Conservation (phyloP, 2,888 invertebrate genomes). For the Drosophila planitibia region DNA sequence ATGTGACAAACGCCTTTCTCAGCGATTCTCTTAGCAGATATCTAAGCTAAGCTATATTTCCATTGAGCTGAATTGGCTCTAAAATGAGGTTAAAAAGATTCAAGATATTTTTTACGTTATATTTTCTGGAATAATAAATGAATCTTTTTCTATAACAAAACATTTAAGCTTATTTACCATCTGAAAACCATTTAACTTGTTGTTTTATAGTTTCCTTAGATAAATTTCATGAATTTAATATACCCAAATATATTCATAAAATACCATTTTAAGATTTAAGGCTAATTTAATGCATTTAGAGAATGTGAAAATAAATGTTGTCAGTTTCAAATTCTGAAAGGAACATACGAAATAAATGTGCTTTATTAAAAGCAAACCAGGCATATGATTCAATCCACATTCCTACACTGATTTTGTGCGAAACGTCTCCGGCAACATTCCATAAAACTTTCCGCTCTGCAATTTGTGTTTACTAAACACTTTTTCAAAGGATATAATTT, state of each 20-base stretch:
- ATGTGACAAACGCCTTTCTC: background rate
- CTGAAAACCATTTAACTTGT: background rate
- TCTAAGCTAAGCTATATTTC: background rate
- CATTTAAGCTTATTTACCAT: background rate
- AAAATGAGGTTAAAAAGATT: background rate
- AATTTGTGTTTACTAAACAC: background rate
- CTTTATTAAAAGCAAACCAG: background rate
- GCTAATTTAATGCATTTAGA: background rate
- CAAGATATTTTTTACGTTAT: too few relatives aligned
- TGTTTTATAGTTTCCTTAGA: background rate
- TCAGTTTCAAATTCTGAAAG: too few relatives aligned
- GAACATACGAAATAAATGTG: background rate
- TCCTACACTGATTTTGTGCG: background rate
- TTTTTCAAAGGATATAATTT: conserved; percentile 20
- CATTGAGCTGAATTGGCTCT: background rate
- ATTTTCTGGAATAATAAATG: background rate
- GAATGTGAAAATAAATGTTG: background rate
- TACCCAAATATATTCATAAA: background rate
- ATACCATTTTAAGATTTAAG: too few relatives aligned
- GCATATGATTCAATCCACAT: background rate
- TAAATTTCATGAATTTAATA: background rate
- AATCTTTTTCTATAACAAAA: background rate
- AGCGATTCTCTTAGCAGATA: background rate
- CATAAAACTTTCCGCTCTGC: background rate
- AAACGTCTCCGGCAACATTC: background rate